Evolutionary conservation across 2,797 vertebrate genomes (phyloP).

Genomic region (Coluber constrictor): DNA sequence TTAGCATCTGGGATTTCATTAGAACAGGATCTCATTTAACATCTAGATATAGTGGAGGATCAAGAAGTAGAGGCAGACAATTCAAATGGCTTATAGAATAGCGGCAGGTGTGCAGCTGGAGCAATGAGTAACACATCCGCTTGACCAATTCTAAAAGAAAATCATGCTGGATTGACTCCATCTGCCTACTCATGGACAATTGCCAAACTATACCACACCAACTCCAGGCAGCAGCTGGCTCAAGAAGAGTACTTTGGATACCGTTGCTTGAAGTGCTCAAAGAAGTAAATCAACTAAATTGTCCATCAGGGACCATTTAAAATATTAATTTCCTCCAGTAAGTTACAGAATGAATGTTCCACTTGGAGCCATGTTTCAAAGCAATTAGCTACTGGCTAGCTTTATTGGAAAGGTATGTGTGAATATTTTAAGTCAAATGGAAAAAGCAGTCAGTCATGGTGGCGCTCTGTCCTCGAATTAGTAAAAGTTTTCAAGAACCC

Average conservation of each 20-base stretch:
- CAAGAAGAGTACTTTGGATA: conserved; percentile 21
- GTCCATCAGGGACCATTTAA: conserved; percentile 5
- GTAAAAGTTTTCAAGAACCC: not conserved
- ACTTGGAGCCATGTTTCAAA: not conserved
- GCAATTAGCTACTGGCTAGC: not conserved
- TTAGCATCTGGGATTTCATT: conserved; percentile 30
- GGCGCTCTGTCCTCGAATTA: not conserved
- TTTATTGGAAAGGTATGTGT: conserved; percentile 1
- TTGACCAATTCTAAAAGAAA: conserved; percentile 1
- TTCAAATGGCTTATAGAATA: not conserved
- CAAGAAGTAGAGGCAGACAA: not conserved
- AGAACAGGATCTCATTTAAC: conserved; percentile 1
- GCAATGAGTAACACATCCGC: not conserved
- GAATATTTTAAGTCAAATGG: not conserved
- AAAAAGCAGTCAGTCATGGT: not conserved
- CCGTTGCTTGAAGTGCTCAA: not conserved
- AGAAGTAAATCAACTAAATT: conserved; percentile 3
- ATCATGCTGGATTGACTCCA: not conserved
- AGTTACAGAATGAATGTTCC: conserved; percentile 6
- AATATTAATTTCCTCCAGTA: conserved; percentile 3
- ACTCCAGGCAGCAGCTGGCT: conserved; percentile 19
- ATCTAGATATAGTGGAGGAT: not conserved
- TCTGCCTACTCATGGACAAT: not conserved
- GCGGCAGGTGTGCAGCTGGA: not conserved
- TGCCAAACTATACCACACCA: conserved; percentile 11